These are phyloP conservation scores for Ardeotis arabs DNA, from an alignment of 2,113 vertebrate genomes.

Conservation along the genomic window DNA sequence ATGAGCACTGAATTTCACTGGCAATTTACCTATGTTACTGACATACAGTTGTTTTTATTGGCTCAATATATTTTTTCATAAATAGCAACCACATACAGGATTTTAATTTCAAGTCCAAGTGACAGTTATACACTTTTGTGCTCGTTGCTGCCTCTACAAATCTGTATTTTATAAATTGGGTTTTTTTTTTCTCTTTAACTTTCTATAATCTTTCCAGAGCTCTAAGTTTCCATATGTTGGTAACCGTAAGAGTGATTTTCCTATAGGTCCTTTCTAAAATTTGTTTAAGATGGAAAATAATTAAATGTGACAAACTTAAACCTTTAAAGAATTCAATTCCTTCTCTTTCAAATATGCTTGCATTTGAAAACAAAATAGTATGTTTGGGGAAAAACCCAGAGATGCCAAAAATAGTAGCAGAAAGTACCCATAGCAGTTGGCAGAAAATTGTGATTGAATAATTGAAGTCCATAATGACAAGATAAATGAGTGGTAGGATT, in stretches of 20 bases:
- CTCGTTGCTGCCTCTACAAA: slow-evolving; percentile 9
- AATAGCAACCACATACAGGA: slow-evolving; percentile 29
- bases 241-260: slow-evolving; percentile 25
- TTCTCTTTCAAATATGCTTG: not conserved
- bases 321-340: not conserved
- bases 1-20: not conserved
- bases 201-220: not conserved
- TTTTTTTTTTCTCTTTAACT: not conserved
- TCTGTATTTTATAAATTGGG: not conserved
- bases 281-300: not conserved
- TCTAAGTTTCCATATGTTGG: not conserved
- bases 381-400: not conserved
- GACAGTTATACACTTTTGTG: not conserved
- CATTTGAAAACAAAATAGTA: not conserved
- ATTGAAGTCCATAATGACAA: not conserved
- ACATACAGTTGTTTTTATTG: slow-evolving; percentile 18
- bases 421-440: not conserved
- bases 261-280: not conserved
- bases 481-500: not conserved
- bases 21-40: slow-evolving; percentile 1
- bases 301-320: not conserved
- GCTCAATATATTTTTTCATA: slow-evolving; percentile 23
- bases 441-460: not conserved
- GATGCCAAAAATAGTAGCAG: not conserved
- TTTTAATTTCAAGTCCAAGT: slow-evolving; percentile 17